phyloP scores from a whole-genome alignment of 2,797 vertebrate species.

The Natrix natrix region DNA sequence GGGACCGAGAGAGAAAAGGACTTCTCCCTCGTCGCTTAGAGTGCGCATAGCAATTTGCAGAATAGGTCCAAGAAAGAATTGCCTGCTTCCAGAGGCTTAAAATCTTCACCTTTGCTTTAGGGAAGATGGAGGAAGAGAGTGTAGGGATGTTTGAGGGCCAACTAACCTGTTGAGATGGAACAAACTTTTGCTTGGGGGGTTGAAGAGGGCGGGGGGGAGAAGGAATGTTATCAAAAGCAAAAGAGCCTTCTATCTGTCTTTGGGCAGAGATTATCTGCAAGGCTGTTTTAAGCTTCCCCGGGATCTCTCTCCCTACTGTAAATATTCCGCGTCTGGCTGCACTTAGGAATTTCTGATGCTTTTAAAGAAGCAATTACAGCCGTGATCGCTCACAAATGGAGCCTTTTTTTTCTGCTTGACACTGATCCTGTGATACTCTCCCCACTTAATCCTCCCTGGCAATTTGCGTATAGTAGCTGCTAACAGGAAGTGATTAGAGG shows the following conservation, averaged over 20 bases:
- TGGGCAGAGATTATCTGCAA: not conserved
- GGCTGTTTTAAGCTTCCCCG: not conserved
- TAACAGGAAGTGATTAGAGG: conserved; percentile 75
- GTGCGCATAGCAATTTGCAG: not conserved
- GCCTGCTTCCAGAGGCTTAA: not conserved
- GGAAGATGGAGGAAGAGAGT: not conserved
- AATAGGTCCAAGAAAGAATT: not conserved
- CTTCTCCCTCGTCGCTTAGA: not conserved
- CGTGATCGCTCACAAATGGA: conserved; percentile 75
- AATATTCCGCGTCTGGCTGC: conserved; percentile 40
- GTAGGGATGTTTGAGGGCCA: not conserved
- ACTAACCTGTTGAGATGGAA: not conserved
- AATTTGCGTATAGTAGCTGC: conserved; percentile 77
- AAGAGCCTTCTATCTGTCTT: not conserved
- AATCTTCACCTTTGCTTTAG: not conserved
- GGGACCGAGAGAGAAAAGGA: not conserved
- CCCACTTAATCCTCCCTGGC: conserved; percentile 74
- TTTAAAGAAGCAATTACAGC: conserved; percentile 73
- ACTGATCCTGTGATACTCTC: conserved; percentile 76
- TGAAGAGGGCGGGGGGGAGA: too few species aligned
- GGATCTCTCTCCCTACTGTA: conserved; percentile 19
- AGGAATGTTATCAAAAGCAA: not conserved
- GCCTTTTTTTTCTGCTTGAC: conserved; percentile 73
- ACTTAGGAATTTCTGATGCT: conserved; percentile 63
- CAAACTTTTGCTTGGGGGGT: not conserved